Evolutionary conservation across 2,888 invertebrate genomes (phyloP).

Genomic region (Drosophila flavopinicola): DNA sequence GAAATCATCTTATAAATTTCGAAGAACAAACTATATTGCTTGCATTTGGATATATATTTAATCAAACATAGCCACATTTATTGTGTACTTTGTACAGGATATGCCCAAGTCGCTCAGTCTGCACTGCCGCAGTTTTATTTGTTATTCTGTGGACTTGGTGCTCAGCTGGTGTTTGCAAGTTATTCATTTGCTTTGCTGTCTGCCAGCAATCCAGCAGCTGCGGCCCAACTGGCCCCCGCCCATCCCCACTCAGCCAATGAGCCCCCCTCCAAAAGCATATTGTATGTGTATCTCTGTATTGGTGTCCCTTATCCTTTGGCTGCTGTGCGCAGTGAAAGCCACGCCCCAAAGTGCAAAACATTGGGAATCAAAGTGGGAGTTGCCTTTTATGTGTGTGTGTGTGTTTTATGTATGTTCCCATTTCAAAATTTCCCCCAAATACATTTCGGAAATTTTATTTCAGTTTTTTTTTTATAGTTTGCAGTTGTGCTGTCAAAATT

Average conservation of each 20-base stretch:
- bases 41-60: no score
- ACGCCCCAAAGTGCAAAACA: slow-evolving; percentile 37
- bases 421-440: neutral
- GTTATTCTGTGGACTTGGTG: slow-evolving; percentile 7
- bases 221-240: slow-evolving; percentile 27
- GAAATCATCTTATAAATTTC: no score
- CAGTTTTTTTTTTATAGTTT: neutral
- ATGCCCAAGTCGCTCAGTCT: neutral
- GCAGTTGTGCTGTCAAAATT: slow-evolving; percentile 11
- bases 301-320: slow-evolving; percentile 16
- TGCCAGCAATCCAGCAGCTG: slow-evolving; percentile 57
- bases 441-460: slow-evolving; percentile 3
- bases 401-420: neutral
- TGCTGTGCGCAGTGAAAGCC: slow-evolving; percentile 35
- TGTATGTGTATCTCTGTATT: slow-evolving; percentile 4
- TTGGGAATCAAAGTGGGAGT: slow-evolving; percentile 4
- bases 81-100: neutral
- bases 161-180: slow-evolving; percentile 55
- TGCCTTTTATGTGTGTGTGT: slow-evolving; percentile 7
- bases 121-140: slow-evolving; percentile 7
- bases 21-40: no score
- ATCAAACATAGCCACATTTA: neutral
- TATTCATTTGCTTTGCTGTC: slow-evolving; percentile 60
- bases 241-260: neutral
- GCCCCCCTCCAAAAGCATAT: neutral